Evolutionary conservation across 2,797 vertebrate genomes (phyloP).

Genomic region (Hoplostethus atlanticus): DNA sequence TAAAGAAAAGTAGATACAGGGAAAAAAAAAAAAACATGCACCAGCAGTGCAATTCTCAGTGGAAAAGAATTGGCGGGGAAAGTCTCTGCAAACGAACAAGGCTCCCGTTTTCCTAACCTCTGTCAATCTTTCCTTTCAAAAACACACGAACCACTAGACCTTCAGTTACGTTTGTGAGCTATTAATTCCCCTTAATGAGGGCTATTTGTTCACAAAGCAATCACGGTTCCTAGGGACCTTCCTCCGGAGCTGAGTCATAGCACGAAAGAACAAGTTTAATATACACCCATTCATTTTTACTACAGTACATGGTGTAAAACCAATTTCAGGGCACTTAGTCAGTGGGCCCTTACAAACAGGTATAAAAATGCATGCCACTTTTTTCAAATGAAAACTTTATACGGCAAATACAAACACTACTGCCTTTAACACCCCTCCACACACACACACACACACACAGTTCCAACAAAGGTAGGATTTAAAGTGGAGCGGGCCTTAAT

Average conservation of each 20-base stretch:
- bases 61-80: constrained; percentile 42
- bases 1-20: constrained; percentile 24
- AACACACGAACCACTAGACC: constrained; percentile 44
- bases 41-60: constrained; percentile 23
- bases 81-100: constrained; percentile 56
- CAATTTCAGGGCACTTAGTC: constrained; percentile 45
- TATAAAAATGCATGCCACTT: constrained; percentile 43
- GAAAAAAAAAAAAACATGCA: constrained; percentile 37
- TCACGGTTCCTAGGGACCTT: constrained; percentile 54
- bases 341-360: constrained; percentile 62
- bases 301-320: constrained; percentile 53
- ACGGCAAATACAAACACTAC: constrained; percentile 25
- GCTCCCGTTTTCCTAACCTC: constrained; percentile 61
- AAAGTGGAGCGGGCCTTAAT: background rate
- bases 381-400: constrained; percentile 50
- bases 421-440: constrained; percentile 4
- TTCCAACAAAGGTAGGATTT: constrained; percentile 26
- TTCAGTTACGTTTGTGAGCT: constrained; percentile 61
- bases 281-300: constrained; percentile 61
- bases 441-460: constrained; percentile 9
- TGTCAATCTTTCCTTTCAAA: constrained; percentile 58
- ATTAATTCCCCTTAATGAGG: constrained; percentile 71
- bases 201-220: constrained; percentile 67
- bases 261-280: constrained; percentile 58
- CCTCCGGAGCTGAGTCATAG: constrained; percentile 62